Base-by-base conservation (phyloP, 2,888 invertebrate species). In the Tetramorium bicarinatum region DNA sequence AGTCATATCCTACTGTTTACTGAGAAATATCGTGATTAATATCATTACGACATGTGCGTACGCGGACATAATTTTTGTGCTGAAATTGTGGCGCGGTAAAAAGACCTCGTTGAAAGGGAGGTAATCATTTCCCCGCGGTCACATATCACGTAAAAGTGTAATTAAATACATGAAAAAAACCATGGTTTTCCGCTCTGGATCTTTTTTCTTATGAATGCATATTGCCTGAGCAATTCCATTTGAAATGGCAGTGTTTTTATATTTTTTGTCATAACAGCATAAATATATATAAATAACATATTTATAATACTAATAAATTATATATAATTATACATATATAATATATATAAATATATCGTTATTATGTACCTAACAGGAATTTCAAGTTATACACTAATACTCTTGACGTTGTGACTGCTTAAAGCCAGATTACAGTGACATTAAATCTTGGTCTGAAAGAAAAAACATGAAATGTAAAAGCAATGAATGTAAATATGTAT, bases 111-210 rank as follows among this genome's bases (percentile, higher is more conserved):
- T 66, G 52, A 77, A 54, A 38, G 25, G 54, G 52, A 41, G 4
- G 41, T 77, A 66, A 77, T 77, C 54, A 15, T 66, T 76, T 77
- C 21, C 67, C n/a, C n/a, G 41, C 13, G 61, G 41, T 66, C 25
- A 77, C 18, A 66, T 67, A 13, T 41, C 41, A 66, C 9, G 67
- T 66, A 77, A 77, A 76, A 67, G 52, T 41, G 41, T 77, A 66
- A 76, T 77, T 76, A 77, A 77, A 67, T 52, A 54, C n/a, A 34
- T 8, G 4, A 25, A 54, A 66, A 34, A 77, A 66, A 54, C 66
- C 13, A 11, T 41, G 25, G 25, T 54, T 54, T 38, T 15, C 29
- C 41, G 25, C 4, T 13, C 18, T 7, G 13, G 41, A 44, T 54
- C 41, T 67, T 77, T 66, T 25, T 13, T 34, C 38, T 44, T 29